Percentiles rank a stretch among this genome's conserved stretches.
These are phyloP conservation scores for Digitonthophagus gazella DNA, from an alignment of 2,888 invertebrate species.

Conservation along the genomic window DNA sequence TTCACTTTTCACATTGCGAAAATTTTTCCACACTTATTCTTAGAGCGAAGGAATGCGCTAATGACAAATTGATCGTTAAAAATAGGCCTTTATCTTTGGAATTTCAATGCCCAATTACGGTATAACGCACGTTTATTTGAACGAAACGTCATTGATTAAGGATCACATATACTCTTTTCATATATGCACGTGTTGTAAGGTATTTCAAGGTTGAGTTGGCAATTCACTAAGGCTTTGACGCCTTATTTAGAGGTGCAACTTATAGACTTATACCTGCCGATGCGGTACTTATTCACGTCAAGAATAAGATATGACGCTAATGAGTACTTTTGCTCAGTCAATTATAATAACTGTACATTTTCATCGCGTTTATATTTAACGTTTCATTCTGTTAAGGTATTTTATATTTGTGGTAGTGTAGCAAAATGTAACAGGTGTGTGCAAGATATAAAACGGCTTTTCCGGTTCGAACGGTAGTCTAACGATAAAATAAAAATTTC, in stretches of 20 bases:
- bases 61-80: background rate
- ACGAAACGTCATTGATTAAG: background rate
- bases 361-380: background rate
- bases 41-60: background rate
- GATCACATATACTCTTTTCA: background rate
- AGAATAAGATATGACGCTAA: background rate
- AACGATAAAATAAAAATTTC: background rate
- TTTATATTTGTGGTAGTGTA: background rate
- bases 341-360: background rate
- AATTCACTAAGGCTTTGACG: background rate
- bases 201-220: background rate
- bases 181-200: background rate
- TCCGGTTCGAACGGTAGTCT: background rate
- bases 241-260: background rate
- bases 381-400: background rate
- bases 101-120: background rate
- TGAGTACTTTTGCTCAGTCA: background rate
- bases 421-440: background rate
- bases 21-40: too few species aligned
- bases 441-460: background rate
- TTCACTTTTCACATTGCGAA: background rate
- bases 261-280: background rate
- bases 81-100: conserved; percentile 5
- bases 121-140: background rate
- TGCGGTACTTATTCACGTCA: background rate